Evolutionary conservation across 2,113 vertebrate genomes (phyloP), one percentile per base, ranked within the genome.

Genomic region (Cryptomyrus ogoouensis): DNA sequence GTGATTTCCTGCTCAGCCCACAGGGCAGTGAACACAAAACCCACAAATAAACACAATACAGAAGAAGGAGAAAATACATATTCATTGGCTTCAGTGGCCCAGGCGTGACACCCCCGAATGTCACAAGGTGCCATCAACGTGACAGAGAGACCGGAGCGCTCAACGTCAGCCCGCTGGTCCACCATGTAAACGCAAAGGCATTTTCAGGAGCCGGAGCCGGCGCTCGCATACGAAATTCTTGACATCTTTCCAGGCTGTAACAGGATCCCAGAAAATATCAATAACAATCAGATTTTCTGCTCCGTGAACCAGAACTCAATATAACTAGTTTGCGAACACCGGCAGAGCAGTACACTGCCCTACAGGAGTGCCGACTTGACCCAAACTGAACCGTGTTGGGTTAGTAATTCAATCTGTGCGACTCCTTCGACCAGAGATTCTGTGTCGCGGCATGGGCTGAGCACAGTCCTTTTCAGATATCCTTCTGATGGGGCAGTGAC

Each of bases 311-410:
- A 93, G 92, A 94, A 92, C 92, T 91, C 88, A 91, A 93, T 92
- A 94, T 93, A 94, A 94, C 93, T 92, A 93, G 93, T 91, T 92
- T 93, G 93, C 90, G 93, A 93, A 92, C 90, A 93, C 94, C 93
- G 93, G 94, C 94, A 93, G 91, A 94, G 93, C 93, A 95, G 95
- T 94, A 94, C 94, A 92, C 85, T 85, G 90, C 92, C 92, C 92
- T 93, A 92, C 92, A 94, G 94, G 94, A 96, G 95, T 96, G 94
- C 94, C 94, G 95, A 92, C 94, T 94, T 92, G 93, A 94, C 94
- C 92, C 91, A 93, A 93, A 92, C 88, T 52, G 83, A 89, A 90
- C 89, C 66, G 27, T 49, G 87, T 1, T 84, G 91, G 91, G 91
- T 31, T 89, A 90, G 91, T 91, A 85, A 88, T 77, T 90, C 92